Evolutionary conservation across 2,888 invertebrate species (phyloP), one percentile per base, ranked within the genome.

Genomic region (Philopedon plagiatum): DNA sequence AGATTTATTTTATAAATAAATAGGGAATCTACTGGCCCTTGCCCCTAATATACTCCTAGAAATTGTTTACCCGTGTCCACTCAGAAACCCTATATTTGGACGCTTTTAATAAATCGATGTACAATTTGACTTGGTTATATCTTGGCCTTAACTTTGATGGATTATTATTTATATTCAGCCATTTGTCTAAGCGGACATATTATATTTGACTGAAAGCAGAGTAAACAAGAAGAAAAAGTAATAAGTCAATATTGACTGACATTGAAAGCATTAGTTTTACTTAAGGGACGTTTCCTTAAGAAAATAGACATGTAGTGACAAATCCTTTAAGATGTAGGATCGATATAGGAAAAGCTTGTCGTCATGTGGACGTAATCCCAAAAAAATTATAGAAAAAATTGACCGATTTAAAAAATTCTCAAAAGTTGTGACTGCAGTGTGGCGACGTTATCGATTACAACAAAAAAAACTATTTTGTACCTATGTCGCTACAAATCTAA

Each of bases 81-180:
- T 9, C 29, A 54, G 15, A 15, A 15, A 29, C 15, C 51, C 15
- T 54, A 29, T 54, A 54, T 54, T 54, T 29, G 29, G 29, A 15
- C 29, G 51, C 29, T 54, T 54, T 54, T 54, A 54, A 54, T 54
- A 54, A 54, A 54, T 54, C 51, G 29, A 54, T 54, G 51, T 29
- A 15, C 51, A 54, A 54, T 54, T 32, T 54, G 51, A 54, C 51
- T 54, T 29, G 29, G 29, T 29, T 29, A 29, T 54, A 51, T 54
- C 29, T 54, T 54, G 18, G 51, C 51, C 51, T 18, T 54, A 54
- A 63, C 49, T 13, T 49, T 63, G 51, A 63, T 63, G 62, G 62
- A 63, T 49, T 63, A 51, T 34, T 63, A 63, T 63, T 63, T 63
- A 49, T 63, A 63, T 34, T 63, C 51, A 29, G 62, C 37, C 34